phyloP scores from a whole-genome alignment of 2,888 invertebrate species.

The Prenolepis imparis region DNA sequence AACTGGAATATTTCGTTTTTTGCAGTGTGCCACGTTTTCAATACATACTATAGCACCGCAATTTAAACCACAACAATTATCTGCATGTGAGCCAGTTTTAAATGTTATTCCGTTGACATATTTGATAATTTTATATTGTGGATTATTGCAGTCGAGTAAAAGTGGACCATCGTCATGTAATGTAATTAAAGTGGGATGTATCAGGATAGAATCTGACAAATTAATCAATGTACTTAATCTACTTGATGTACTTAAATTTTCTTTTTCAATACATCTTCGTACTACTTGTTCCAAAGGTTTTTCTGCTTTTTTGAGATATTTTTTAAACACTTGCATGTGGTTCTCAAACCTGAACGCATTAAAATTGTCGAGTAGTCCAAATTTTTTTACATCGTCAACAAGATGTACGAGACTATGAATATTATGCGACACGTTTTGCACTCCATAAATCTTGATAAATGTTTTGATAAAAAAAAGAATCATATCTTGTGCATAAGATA shows the following conservation, averaged over 20 bases:
- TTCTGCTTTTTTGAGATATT: too few relatives aligned
- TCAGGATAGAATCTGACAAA: background rate
- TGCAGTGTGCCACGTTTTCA: conserved; percentile 12
- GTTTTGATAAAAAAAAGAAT: background rate
- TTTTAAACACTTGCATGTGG: too few relatives aligned
- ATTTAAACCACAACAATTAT: conserved; percentile 31
- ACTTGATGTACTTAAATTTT: background rate
- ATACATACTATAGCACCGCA: conserved; percentile 18
- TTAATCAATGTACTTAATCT: background rate
- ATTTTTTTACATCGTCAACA: background rate
- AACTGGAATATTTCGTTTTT: background rate
- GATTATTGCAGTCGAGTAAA: background rate
- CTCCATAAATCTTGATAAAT: background rate
- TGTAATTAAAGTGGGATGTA: background rate
- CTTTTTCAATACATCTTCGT: background rate
- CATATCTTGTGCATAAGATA: background rate
- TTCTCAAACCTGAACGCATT: too few relatives aligned
- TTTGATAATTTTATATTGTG: background rate
- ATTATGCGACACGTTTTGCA: background rate
- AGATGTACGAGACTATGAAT: too few relatives aligned
- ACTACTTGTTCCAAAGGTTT: background rate
- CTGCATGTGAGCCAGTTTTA: background rate
- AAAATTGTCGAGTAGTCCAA: too few relatives aligned
- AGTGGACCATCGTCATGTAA: background rate
- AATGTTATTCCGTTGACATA: background rate